Percentiles rank a stretch among this genome's conserved stretches.
phyloP scores from a whole-genome alignment of 2,888 invertebrate genomes.

The Dichetophora obliterata region DNA sequence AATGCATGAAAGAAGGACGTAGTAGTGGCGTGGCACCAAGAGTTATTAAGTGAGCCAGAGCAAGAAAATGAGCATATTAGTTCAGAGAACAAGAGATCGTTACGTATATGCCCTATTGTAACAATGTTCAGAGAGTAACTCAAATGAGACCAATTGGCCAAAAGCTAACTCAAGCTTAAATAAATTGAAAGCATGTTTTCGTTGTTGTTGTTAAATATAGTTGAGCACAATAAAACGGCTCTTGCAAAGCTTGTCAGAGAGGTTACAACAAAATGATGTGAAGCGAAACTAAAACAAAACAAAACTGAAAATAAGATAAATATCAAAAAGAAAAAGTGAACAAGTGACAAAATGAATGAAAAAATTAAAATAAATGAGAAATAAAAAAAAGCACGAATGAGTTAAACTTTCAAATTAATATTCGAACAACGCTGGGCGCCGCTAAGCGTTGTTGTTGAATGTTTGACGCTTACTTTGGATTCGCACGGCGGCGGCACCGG shows the following conservation, averaged over 20 bases:
- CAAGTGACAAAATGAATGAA: neutral
- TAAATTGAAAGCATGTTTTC: too few relatives aligned
- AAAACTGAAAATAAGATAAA: neutral
- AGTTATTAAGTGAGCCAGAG: neutral
- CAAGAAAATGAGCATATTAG: neutral
- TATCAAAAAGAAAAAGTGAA: neutral
- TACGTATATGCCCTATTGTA: neutral
- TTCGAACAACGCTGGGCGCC: slow-evolving; percentile 14
- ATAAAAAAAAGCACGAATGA: neutral
- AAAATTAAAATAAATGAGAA: slow-evolving; percentile 19
- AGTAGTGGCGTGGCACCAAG: neutral
- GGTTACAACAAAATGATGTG: neutral
- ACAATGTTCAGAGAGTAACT: neutral
- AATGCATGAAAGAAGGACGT: too few relatives aligned
- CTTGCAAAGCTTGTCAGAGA: neutral
- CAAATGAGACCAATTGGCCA: too few relatives aligned
- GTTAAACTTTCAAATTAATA: slow-evolving; percentile 35
- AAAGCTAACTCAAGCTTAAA: too few relatives aligned
- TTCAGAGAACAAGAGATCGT: neutral
- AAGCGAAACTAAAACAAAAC: neutral
- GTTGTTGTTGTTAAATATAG: too few relatives aligned
- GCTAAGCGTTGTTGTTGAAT: slow-evolving; percentile 46
- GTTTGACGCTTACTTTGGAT: slow-evolving; percentile 67
- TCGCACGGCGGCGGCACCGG: slow-evolving; percentile 69
- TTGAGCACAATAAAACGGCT: too few relatives aligned